phyloP scores from a whole-genome alignment of 2,888 invertebrate genomes.

The Atethmia centrago region DNA sequence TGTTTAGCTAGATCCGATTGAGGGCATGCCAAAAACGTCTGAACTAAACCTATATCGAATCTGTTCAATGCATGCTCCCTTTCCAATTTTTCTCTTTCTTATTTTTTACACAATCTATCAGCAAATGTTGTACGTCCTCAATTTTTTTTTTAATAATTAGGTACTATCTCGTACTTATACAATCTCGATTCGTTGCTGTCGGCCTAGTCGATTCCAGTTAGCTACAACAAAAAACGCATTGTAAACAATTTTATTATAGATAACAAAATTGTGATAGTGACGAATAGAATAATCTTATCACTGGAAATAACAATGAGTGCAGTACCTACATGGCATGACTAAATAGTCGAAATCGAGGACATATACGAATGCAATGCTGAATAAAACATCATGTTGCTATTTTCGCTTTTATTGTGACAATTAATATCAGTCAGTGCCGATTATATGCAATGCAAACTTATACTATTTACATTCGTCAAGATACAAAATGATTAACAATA shows the following conservation, averaged over 20 bases:
- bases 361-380: neutral
- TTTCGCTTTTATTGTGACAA: conserved; percentile 82
- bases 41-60: too few relatives aligned
- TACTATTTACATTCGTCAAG: conserved; percentile 73
- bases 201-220: conserved; percentile 31
- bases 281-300: conserved; percentile 48
- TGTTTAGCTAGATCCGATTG: too few relatives aligned
- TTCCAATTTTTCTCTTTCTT: too few relatives aligned
- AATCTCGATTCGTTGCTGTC: neutral
- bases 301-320: conserved; percentile 15
- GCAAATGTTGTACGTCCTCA: too few relatives aligned
- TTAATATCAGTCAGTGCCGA: conserved; percentile 74
- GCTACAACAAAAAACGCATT: conserved; percentile 27
- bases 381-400: conserved; percentile 69
- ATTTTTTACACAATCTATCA: too few relatives aligned
- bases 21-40: too few relatives aligned
- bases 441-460: conserved; percentile 78
- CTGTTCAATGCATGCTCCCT: too few relatives aligned
- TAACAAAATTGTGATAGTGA: conserved; percentile 13
- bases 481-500: conserved; percentile 74
- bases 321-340: conserved; percentile 7
- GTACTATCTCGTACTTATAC: too few relatives aligned
- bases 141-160: too few relatives aligned
- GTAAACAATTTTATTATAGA: conserved; percentile 44
- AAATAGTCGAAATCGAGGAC: conserved; percentile 2